Conservation (phyloP, 2,797 vertebrate species). For the Neosilurus mollespiculum region DNA sequence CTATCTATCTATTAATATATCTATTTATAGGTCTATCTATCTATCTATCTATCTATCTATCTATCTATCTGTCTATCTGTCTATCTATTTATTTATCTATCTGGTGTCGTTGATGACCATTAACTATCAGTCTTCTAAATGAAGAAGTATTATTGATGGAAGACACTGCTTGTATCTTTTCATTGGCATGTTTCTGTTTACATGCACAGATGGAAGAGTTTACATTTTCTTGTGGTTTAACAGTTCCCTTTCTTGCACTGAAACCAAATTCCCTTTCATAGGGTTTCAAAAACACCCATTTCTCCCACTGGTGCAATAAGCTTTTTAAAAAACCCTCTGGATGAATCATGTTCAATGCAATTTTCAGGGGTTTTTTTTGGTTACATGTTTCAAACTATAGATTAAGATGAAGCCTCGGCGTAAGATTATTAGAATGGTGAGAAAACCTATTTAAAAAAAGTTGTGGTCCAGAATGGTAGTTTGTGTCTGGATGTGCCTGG, state of each 20-base stretch:
- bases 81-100: too few species aligned
- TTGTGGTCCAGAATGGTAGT: neutral
- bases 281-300: conserved; percentile 8
- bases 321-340: neutral
- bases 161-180: neutral
- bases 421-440: neutral
- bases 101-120: too few species aligned
- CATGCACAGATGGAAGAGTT: neutral
- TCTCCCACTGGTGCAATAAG: neutral
- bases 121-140: neutral
- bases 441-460: neutral
- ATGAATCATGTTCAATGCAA: too few species aligned
- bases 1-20: too few species aligned
- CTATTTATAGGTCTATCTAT: too few species aligned
- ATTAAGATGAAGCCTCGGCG: neutral
- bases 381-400: too few species aligned
- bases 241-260: conserved; percentile 23
- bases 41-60: too few species aligned
- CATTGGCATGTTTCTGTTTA: neutral
- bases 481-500: neutral
- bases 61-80: too few species aligned
- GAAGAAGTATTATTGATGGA: too few species aligned
- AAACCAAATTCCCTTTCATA: conserved; percentile 16
- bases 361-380: too few species aligned
- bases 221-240: conserved; percentile 42